These are phyloP conservation scores for Dasypus novemcinctus DNA, from an alignment of 2,113 vertebrate species.

Conservation along the genomic window DNA sequence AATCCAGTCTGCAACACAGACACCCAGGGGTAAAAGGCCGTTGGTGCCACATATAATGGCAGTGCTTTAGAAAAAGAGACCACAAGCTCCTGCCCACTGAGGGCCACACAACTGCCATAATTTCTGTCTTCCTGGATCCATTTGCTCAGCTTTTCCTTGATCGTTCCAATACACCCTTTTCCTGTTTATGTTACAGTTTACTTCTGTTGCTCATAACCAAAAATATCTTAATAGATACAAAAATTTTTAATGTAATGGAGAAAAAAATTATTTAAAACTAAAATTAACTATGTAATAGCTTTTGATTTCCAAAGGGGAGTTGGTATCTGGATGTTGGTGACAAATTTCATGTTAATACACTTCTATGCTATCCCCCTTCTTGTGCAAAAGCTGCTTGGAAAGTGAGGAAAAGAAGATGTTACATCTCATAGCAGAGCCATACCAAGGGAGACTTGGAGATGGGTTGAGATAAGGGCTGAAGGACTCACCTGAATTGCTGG, in stretches of 20 bases:
- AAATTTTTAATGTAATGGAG: neutral
- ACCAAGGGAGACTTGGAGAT: neutral
- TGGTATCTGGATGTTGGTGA: neutral
- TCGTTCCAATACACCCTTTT: neutral
- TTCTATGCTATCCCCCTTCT: neutral
- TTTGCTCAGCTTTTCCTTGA: neutral
- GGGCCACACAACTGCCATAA: accelerated
- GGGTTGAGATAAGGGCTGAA: neutral
- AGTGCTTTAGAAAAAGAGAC: neutral
- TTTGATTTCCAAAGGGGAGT: neutral
- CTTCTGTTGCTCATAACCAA: neutral
- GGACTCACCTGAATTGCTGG: neutral
- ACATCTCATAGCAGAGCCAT: neutral
- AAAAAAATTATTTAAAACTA: neutral
- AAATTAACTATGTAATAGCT: neutral
- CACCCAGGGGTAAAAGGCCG: neutral
- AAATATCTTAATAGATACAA: neutral
- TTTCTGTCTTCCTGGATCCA: neutral
- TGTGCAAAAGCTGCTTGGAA: neutral
- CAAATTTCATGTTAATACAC: too few relatives aligned
- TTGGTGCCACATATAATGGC: too few relatives aligned
- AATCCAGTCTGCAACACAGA: neutral
- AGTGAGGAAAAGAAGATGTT: neutral
- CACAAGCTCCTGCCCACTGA: accelerated
- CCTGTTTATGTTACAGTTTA: neutral